Percentiles rank a stretch among this genome's conserved stretches.
phyloP scores from a whole-genome alignment of 2,888 invertebrate genomes.

The Furcula furcula region DNA sequence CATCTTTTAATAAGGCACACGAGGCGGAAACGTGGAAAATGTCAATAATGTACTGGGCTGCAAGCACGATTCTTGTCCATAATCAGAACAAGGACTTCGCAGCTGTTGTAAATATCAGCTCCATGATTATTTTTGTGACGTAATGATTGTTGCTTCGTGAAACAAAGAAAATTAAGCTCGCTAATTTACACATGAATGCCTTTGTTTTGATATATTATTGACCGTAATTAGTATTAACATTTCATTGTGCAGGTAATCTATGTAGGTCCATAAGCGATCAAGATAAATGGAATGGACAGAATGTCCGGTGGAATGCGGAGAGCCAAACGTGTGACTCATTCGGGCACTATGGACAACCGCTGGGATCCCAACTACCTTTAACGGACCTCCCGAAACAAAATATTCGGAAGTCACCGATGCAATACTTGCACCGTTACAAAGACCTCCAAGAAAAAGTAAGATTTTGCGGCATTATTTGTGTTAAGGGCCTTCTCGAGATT shows the following conservation, averaged over 20 bases:
- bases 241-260: slow-evolving; percentile 29
- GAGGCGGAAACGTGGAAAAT: slow-evolving; percentile 79
- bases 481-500: slow-evolving; percentile 30
- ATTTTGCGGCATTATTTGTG: slow-evolving; percentile 35
- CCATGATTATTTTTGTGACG: slow-evolving; percentile 74
- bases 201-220: slow-evolving; percentile 43
- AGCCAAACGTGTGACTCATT: slow-evolving; percentile 63
- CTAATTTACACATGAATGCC: slow-evolving; percentile 39
- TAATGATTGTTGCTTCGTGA: slow-evolving; percentile 60
- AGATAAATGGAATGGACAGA: slow-evolving; percentile 49
- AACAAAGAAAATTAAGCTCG: slow-evolving; percentile 72
- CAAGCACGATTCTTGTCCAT: slow-evolving; percentile 77
- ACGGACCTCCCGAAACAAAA: slow-evolving; percentile 39
- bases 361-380: slow-evolving; percentile 46
- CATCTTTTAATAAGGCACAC: slow-evolving; percentile 75
- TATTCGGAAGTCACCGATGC: slow-evolving; percentile 28
- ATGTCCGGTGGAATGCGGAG: slow-evolving; percentile 63
- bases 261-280: slow-evolving; percentile 39
- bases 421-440: slow-evolving; percentile 36
- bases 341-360: slow-evolving; percentile 38
- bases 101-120: slow-evolving; percentile 77
- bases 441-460: slow-evolving; percentile 19
- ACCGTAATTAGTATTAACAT: slow-evolving; percentile 16
- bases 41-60: slow-evolving; percentile 70
- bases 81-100: slow-evolving; percentile 78